A percentile compares a stretch with the other conserved stretches of the same genome.
phyloP scores from a whole-genome alignment of 2,797 vertebrate species.

The Lagodon rhomboides region DNA sequence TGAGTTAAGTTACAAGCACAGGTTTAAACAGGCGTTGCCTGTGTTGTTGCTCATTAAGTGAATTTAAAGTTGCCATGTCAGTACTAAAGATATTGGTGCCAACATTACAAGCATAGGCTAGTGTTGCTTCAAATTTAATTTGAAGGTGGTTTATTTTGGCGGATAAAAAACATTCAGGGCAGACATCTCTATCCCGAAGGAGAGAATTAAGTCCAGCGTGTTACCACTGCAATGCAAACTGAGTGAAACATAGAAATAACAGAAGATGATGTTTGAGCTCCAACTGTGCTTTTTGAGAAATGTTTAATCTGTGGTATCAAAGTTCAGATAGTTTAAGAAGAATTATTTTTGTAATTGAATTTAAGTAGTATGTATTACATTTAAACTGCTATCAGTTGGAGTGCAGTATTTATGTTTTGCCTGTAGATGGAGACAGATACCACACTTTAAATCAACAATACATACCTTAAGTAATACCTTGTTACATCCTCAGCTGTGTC shows the following conservation, averaged over 20 bases:
- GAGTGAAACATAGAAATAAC: neutral
- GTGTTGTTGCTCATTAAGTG: neutral
- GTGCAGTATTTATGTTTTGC: slow-evolving; percentile 17
- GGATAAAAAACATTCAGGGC: too few relatives aligned
- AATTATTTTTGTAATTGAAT: too few relatives aligned
- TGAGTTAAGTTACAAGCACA: neutral
- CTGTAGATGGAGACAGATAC: slow-evolving; percentile 78
- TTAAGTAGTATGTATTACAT: too few relatives aligned
- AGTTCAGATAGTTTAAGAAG: neutral
- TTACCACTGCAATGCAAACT: neutral
- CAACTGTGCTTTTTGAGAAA: neutral
- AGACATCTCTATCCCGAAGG: too few relatives aligned
- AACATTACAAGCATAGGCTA: too few relatives aligned
- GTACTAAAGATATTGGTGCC: too few relatives aligned
- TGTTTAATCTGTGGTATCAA: neutral
- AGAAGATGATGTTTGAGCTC: neutral
- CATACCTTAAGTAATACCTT: neutral
- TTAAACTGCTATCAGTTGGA: neutral
- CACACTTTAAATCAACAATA: slow-evolving; percentile 15
- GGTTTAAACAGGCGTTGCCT: neutral
- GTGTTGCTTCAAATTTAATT: too few relatives aligned
- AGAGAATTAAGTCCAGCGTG: too few relatives aligned
- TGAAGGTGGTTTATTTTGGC: too few relatives aligned
- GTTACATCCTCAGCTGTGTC: neutral
- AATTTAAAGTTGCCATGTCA: too few relatives aligned